A percentile compares a stretch with the other conserved stretches of the same genome.
These are phyloP conservation scores for Protonemura montana DNA, from an alignment of 2,888 invertebrate genomes.

Conservation along the genomic window DNA sequence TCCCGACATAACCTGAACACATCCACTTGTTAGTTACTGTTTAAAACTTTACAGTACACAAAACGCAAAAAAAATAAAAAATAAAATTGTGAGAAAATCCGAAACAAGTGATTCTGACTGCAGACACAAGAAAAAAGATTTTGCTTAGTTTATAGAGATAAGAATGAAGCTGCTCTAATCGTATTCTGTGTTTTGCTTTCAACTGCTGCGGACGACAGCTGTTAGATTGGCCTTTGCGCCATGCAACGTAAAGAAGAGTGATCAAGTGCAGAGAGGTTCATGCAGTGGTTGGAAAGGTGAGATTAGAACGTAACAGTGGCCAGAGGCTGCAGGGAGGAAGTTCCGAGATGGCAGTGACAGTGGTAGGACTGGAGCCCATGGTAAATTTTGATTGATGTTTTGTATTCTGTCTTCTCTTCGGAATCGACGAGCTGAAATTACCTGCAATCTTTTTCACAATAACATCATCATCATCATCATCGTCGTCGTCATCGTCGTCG, in stretches of 20 bases:
- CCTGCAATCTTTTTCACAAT: slow-evolving; percentile 50
- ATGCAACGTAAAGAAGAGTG: slow-evolving; percentile 58
- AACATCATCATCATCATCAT: slow-evolving; percentile 53
- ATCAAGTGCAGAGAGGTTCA: slow-evolving; percentile 30
- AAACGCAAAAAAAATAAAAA: slow-evolving; percentile 27
- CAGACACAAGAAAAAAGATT: slow-evolving; percentile 41
- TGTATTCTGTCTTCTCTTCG: slow-evolving; percentile 29
- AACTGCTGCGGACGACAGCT: slow-evolving; percentile 73
- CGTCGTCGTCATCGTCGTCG: slow-evolving; percentile 47
- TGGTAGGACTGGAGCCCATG: background rate
- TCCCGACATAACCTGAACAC: background rate
- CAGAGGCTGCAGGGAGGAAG: background rate
- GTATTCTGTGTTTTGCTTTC: background rate
- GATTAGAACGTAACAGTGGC: background rate
- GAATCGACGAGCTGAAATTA: slow-evolving; percentile 39
- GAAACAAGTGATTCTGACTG: slow-evolving; percentile 39
- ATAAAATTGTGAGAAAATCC: slow-evolving; percentile 22
- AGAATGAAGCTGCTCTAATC: background rate
- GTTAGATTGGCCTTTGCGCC: slow-evolving; percentile 56
- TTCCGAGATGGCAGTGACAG: background rate
- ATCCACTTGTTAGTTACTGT: slow-evolving; percentile 25
- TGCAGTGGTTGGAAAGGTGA: slow-evolving; percentile 12
- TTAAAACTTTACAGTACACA: slow-evolving; percentile 38
- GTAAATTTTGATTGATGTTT: slow-evolving; percentile 2
- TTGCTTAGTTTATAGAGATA: slow-evolving; percentile 30